Conservation (phyloP, 2,113 vertebrate genomes). For the Geococcyx californianus region DNA sequence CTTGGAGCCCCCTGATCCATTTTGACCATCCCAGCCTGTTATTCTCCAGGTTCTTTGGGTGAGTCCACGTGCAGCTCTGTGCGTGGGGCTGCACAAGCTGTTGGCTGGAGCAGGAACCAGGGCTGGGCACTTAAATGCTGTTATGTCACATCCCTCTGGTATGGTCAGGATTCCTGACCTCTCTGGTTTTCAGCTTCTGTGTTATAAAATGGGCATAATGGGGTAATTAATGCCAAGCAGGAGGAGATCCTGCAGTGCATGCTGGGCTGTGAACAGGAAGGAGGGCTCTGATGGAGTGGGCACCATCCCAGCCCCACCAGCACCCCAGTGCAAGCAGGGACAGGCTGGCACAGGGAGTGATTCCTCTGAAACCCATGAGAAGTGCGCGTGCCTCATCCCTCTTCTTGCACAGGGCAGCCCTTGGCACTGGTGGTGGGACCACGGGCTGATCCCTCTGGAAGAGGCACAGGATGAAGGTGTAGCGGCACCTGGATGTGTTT, state of each 20-base stretch:
- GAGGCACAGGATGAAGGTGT: neutral
- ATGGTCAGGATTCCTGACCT: neutral
- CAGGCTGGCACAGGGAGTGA: accelerated
- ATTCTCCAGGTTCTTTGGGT: neutral
- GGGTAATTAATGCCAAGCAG: neutral
- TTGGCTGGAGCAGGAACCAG: neutral
- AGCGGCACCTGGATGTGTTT: neutral
- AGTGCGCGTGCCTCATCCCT: neutral
- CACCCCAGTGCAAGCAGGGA: too few relatives aligned
- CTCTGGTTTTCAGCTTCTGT: neutral
- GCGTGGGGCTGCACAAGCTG: accelerated
- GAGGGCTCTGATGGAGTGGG: neutral
- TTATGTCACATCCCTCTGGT: accelerated
- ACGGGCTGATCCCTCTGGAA: accelerated
- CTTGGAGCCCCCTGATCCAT: too few relatives aligned
- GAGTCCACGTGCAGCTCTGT: neutral
- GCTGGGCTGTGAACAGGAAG: neutral
- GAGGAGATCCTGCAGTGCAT: neutral
- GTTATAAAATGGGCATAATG: too few relatives aligned
- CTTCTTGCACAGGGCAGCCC: neutral
- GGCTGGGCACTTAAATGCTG: accelerated
- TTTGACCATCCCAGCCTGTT: neutral
- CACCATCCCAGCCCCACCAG: neutral
- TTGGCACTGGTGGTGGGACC: neutral
- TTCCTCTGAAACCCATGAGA: accelerated